phyloP scores from a whole-genome alignment of 2,888 invertebrate species.

The Argyra leucocephala region DNA sequence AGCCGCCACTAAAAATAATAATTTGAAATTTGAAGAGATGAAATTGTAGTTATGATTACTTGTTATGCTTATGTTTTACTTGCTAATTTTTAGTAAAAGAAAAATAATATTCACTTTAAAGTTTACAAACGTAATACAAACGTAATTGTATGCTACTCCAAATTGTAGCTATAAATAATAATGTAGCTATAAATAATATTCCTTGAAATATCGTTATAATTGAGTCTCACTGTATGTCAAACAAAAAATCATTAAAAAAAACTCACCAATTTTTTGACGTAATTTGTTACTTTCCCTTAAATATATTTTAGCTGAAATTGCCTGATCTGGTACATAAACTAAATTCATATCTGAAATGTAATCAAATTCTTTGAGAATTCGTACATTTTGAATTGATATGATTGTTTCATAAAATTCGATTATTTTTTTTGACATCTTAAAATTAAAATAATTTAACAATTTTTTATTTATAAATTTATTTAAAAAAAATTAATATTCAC shows the following conservation, averaged over 20 bases:
- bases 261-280: slow-evolving; percentile 36
- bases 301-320: slow-evolving; percentile 54
- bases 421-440: slow-evolving; percentile 31
- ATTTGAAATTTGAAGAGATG: too few species aligned
- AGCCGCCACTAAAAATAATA: too few species aligned
- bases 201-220: too few species aligned
- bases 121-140: too few species aligned
- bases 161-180: too few species aligned
- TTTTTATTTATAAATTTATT: not conserved
- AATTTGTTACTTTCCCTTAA: slow-evolving; percentile 53
- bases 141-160: not conserved
- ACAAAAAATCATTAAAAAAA: too few species aligned
- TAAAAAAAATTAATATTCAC: slow-evolving; percentile 8
- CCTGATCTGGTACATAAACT: slow-evolving; percentile 52
- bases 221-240: too few species aligned
- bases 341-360: slow-evolving; percentile 54
- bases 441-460: not conserved
- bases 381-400: slow-evolving; percentile 63
- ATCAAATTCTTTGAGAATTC: slow-evolving; percentile 59
- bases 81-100: too few species aligned
- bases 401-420: slow-evolving; percentile 41
- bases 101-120: too few species aligned
- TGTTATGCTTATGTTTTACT: too few species aligned
- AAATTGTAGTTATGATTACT: too few species aligned
- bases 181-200: too few species aligned